Conservation (phyloP, 2,888 invertebrate species). For the Pyrgus malvae region DNA sequence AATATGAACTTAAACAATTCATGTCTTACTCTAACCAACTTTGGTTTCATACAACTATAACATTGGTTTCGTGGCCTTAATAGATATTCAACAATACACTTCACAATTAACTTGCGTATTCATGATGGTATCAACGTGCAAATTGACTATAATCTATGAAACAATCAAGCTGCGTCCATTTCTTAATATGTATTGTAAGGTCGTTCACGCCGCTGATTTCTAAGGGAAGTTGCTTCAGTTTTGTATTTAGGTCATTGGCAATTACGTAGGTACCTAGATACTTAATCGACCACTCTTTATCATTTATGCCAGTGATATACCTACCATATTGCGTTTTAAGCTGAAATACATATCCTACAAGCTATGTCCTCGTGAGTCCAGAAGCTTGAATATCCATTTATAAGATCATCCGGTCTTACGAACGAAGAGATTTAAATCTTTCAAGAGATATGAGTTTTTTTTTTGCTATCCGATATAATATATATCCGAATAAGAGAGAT, state of each 20-base stretch:
- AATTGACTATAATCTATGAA: constrained; percentile 28
- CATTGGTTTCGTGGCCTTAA: background rate
- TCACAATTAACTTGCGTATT: constrained; percentile 14
- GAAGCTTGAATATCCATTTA: too few relatives aligned
- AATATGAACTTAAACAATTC: too few relatives aligned
- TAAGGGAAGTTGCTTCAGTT: constrained; percentile 32
- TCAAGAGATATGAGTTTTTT: too few relatives aligned
- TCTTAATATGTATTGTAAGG: constrained; percentile 29
- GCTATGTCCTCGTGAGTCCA: too few relatives aligned
- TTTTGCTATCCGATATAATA: too few relatives aligned
- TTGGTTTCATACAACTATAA: too few relatives aligned
- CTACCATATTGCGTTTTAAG: too few relatives aligned
- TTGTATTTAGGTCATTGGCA: constrained; percentile 29
- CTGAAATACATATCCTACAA: too few relatives aligned
- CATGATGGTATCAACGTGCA: constrained; percentile 20
- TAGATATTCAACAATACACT: background rate
- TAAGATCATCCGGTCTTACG: too few relatives aligned
- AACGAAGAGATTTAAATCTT: too few relatives aligned
- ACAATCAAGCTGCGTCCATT: constrained; percentile 30
- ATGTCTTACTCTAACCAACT: too few relatives aligned
- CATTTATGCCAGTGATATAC: constrained; percentile 13
- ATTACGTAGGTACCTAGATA: constrained; percentile 6
- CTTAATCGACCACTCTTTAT: constrained; percentile 1
- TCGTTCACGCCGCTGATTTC: constrained; percentile 31
- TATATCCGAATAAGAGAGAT: too few relatives aligned